Conservation (phyloP, 2,888 invertebrate genomes). For the Chelonus formosanus region DNA sequence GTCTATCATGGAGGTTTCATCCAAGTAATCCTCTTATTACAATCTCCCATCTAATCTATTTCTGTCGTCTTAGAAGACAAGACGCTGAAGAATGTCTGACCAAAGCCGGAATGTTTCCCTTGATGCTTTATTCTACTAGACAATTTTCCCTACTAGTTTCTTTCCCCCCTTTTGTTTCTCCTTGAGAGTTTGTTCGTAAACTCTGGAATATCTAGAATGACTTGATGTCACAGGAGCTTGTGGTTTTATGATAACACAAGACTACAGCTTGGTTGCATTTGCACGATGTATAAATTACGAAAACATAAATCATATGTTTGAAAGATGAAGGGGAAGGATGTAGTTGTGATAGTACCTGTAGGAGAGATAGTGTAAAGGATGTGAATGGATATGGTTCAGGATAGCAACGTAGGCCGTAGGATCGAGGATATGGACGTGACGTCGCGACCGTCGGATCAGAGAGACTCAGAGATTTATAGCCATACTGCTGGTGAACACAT, state of each 20-base stretch:
- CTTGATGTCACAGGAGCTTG: no score
- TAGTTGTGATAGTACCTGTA: constrained; percentile 17
- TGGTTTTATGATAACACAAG: constrained; percentile 1
- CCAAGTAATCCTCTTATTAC: neutral
- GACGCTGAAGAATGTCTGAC: constrained; percentile 13
- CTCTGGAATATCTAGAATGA: no score
- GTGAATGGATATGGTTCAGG: constrained; percentile 13
- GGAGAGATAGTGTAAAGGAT: constrained; percentile 21
- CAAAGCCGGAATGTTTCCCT: constrained; percentile 8
- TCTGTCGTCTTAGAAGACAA: constrained; percentile 1
- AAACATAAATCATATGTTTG: constrained; percentile 12
- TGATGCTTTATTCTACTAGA: neutral
- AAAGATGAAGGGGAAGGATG: constrained; percentile 21
- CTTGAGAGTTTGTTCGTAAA: neutral
- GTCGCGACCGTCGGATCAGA: constrained; percentile 22
- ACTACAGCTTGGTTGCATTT: neutral
- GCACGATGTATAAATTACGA: neutral
- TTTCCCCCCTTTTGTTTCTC: neutral
- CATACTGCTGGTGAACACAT: no score
- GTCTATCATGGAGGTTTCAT: no score
- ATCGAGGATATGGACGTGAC: constrained; percentile 26
- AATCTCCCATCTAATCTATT: constrained; percentile 1
- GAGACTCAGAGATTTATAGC: constrained; percentile 24
- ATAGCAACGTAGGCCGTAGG: constrained; percentile 11
- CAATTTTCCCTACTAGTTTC: neutral